Evolutionary conservation across 1,140 invertebrate genomes (phyloP).

Genomic region (Tetraneura akinire): DNA sequence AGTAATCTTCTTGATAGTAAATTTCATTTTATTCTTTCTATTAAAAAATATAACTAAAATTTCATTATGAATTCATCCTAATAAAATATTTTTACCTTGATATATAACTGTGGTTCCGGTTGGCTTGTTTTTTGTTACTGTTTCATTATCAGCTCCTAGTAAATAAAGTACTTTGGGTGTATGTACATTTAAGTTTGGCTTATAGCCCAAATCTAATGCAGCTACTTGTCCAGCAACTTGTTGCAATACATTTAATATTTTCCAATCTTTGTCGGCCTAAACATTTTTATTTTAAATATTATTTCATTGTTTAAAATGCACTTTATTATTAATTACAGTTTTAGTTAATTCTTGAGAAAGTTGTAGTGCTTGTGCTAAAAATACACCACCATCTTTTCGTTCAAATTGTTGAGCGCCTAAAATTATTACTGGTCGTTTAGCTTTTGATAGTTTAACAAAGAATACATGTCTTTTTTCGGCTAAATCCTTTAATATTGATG

Average conservation of each 20-base stretch:
- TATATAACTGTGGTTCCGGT: slow-evolving; percentile 89
- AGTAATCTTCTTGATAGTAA: too few species aligned
- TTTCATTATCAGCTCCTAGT: slow-evolving; percentile 87
- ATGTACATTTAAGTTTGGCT: slow-evolving; percentile 69
- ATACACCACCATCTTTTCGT: slow-evolving; percentile 74
- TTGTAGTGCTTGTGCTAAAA: slow-evolving; percentile 75
- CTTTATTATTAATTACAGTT: slow-evolving; percentile 58
- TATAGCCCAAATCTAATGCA: slow-evolving; percentile 93
- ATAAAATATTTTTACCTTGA: slow-evolving; percentile 66
- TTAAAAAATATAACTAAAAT: too few species aligned
- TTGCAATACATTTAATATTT: slow-evolving; percentile 89
- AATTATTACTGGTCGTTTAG: slow-evolving; percentile 90
- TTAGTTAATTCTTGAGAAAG: slow-evolving; percentile 65
- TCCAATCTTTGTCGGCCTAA: slow-evolving; percentile 63
- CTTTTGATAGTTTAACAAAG: slow-evolving; percentile 70
- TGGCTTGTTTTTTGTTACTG: slow-evolving; percentile 75
- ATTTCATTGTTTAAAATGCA: slow-evolving; percentile 45
- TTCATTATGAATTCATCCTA: too few species aligned
- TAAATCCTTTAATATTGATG: slow-evolving; percentile 73
- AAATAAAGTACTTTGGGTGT: slow-evolving; percentile 85
- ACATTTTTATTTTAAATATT: slow-evolving; percentile 28
- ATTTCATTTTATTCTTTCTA: too few species aligned
- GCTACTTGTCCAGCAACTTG: slow-evolving; percentile 91
- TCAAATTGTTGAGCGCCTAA: slow-evolving; percentile 83
- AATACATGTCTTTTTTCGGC: slow-evolving; percentile 76